phyloP scores from a whole-genome alignment of 2,113 vertebrate species.

The Callorhinus ursinus region DNA sequence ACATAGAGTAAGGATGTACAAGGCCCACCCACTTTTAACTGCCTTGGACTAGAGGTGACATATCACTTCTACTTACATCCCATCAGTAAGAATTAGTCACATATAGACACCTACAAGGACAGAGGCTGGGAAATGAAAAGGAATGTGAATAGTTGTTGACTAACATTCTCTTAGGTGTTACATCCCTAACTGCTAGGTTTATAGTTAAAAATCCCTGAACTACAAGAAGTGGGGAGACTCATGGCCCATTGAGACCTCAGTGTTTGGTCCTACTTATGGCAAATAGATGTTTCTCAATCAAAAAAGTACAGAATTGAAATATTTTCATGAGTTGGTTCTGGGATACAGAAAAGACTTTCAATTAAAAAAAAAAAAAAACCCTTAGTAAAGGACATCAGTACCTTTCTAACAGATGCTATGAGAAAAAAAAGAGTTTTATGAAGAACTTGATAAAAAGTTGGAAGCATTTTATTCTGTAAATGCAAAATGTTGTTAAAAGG shows the following conservation, averaged over 20 bases:
- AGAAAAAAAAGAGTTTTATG: background rate
- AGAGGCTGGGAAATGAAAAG: background rate
- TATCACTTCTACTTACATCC: background rate
- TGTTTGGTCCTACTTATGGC: background rate
- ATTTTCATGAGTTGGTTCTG: background rate
- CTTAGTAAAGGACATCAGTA: background rate
- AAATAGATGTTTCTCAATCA: background rate
- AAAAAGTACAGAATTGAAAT: background rate
- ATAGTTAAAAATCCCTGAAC: background rate
- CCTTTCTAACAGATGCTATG: background rate
- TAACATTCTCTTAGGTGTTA: background rate
- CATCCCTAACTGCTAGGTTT: background rate
- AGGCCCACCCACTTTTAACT: background rate
- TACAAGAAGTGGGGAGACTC: background rate
- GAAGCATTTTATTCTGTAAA: conserved; percentile 26
- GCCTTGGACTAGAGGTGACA: background rate
- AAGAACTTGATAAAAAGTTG: conserved; percentile 10
- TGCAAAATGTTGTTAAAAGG: background rate
- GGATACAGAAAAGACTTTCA: background rate
- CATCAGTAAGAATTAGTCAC: background rate
- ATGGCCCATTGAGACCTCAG: background rate
- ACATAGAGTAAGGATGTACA: background rate
- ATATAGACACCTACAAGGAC: background rate
- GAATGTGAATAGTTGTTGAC: background rate
- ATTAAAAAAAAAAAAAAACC: background rate